A percentile compares a stretch with the other conserved stretches of the same genome.
phyloP scores from a whole-genome alignment of 2,113 vertebrate species.

The Phycodurus eques region DNA sequence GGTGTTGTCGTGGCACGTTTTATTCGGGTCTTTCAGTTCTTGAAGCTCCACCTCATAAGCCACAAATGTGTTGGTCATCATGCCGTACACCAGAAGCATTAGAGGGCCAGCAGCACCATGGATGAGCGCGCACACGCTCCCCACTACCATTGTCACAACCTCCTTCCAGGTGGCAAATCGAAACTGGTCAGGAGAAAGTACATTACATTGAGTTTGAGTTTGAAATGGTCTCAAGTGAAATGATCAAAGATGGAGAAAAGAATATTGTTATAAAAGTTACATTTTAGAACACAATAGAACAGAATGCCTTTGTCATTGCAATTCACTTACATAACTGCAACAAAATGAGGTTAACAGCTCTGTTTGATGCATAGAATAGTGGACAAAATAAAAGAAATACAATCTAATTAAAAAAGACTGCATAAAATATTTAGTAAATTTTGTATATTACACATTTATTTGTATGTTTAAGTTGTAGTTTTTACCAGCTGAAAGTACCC shows the following conservation, averaged over 20 bases:
- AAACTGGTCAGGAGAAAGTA: slow-evolving; percentile 53
- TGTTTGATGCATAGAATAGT: too few relatives aligned
- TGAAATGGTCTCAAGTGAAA: background rate
- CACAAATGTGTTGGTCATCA: slow-evolving; percentile 76
- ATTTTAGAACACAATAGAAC: background rate
- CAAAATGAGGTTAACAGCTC: too few relatives aligned
- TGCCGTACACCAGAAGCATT: slow-evolving; percentile 73
- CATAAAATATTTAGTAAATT: background rate
- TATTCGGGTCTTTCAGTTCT: slow-evolving; percentile 65
- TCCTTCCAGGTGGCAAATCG: slow-evolving; percentile 71
- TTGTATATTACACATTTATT: background rate
- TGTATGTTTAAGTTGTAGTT: too few relatives aligned
- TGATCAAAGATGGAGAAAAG: too few relatives aligned
- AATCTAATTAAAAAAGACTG: too few relatives aligned
- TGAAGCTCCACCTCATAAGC: slow-evolving; percentile 66
- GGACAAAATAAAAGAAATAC: too few relatives aligned
- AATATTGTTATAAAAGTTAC: too few relatives aligned
- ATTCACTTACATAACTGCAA: too few relatives aligned
- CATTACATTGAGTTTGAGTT: background rate
- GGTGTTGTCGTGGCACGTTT: slow-evolving; percentile 63
- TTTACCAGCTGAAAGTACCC: slow-evolving; percentile 78
- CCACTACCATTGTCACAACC: slow-evolving; percentile 68
- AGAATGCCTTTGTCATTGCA: background rate
- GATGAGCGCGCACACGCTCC: slow-evolving; percentile 68
- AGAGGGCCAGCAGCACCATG: slow-evolving; percentile 70